Evolutionary conservation across 2,888 invertebrate species (phyloP), one percentile per base, ranked within the genome.

Genomic region (Drosophila pseudotalamancana): DNA sequence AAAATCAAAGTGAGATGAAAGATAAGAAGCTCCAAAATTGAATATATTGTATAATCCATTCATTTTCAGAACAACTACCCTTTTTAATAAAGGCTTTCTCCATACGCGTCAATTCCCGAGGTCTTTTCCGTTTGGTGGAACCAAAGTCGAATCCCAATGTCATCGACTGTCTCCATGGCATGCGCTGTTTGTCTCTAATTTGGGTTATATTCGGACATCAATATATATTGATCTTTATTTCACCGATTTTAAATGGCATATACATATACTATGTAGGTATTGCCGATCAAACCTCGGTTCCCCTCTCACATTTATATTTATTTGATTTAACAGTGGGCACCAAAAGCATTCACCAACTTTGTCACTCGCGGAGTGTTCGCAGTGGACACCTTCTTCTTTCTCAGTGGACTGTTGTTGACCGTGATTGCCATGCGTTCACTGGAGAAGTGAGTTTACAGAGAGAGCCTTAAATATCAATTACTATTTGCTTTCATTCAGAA

Each of bases 311-410:
- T 4, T 1, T n/a, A 21, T 11, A 5, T 11, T 6, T 42, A 5
- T 6, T 21, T 11, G 3, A 18, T 11, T 25, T 56, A 12, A 6
- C 9, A 89, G 89, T 89, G 89, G 89, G 6, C 66, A 2, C 56
- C 64, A 16, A 74, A 76, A 1, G 73, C 81, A 0, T 84, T 75
- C 39, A 66, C 79, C 0, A 80, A 74, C 72, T 66, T 89, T n/a
- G 14, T 87, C 4, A 51, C 89, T 72, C 53, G 92, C 85, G 93
- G 89, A 74, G 53, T 91, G 0, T 89, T 93, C 11, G 92, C 93
- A 0, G 94, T 94, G 1, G 94, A 94, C 59, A 93, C 94, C 0
- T 94, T 94, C 76, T 93, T 94, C 69, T 85, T 93, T 18, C 72
- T 94, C 12, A 93, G 93, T 73, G 94, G 94, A 4, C 80, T 94